A percentile compares a stretch with the other conserved stretches of the same genome.
Evolutionary conservation across 2,113 vertebrate species (phyloP).

Genomic region (Oceanodroma tethys): DNA sequence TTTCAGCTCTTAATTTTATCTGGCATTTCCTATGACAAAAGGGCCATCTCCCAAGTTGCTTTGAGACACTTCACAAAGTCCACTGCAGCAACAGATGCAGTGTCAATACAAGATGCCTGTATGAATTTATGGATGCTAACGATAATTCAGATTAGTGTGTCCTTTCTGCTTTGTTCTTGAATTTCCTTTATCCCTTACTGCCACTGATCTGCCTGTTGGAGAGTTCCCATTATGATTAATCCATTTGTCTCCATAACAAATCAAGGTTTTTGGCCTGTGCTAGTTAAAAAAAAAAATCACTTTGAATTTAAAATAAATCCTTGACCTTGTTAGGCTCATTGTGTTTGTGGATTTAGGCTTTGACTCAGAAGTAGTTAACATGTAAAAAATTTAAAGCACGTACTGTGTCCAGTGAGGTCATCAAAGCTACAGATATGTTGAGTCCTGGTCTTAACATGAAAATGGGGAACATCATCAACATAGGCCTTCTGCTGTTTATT

Average conservation of each 20-base stretch:
- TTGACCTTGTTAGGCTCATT: neutral
- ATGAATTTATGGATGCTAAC: neutral
- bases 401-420: neutral
- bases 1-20: neutral
- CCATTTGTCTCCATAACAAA: neutral
- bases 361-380: neutral
- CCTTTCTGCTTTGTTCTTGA: neutral
- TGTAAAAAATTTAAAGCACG: neutral
- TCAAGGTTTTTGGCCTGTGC: neutral
- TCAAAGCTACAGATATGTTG: neutral
- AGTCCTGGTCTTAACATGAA: neutral
- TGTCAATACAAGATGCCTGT: neutral
- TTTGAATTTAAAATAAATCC: neutral
- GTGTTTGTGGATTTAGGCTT: neutral
- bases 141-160: neutral
- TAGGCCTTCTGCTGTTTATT: neutral
- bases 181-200: neutral
- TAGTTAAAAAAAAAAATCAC: neutral
- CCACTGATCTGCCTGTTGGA: neutral
- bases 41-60: neutral
- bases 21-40: neutral
- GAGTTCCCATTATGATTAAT: neutral
- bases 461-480: neutral
- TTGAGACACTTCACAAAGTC: neutral
- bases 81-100: neutral